A percentile compares a stretch with the other conserved stretches of the same genome.
Conservation (phyloP, 2,113 vertebrate genomes). For the Eolophus roseicapilla region DNA sequence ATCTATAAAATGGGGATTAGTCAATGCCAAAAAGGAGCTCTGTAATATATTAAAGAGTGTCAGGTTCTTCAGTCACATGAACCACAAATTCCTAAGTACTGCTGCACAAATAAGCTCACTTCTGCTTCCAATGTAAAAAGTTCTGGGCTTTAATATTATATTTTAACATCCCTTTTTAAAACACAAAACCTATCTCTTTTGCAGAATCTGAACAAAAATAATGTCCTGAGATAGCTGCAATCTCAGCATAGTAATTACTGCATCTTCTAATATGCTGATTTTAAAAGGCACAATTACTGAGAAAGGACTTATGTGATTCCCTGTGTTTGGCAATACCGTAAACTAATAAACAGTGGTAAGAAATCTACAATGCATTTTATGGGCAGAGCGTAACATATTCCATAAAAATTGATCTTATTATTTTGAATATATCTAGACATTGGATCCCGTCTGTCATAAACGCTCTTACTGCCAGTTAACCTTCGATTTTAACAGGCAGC, state of each 20-base stretch:
- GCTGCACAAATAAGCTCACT: neutral
- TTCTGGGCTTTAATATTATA: neutral
- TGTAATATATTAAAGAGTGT: conserved; percentile 26
- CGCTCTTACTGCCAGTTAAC: conserved; percentile 71
- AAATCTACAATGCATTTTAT: neutral
- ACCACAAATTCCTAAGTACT: conserved; percentile 1
- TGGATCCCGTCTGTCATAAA: neutral
- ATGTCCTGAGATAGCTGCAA: neutral
- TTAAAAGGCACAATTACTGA: neutral
- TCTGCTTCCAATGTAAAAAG: neutral
- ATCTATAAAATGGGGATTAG: conserved; percentile 40
- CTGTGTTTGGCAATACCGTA: neutral
- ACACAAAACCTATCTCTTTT: neutral
- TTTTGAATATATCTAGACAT: neutral
- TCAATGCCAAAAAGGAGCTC: conserved; percentile 45
- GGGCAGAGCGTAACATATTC: neutral
- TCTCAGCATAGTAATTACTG: neutral
- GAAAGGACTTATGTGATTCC: neutral
- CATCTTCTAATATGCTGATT: neutral
- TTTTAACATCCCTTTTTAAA: neutral
- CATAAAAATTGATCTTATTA: neutral
- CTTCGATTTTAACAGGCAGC: conserved; percentile 71
- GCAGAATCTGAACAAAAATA: neutral
- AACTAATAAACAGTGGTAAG: neutral
- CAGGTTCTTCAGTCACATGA: conserved; percentile 33